These are phyloP conservation scores for Lamproptera curius DNA, from an alignment of 2,888 invertebrate genomes.

Conservation along the genomic window DNA sequence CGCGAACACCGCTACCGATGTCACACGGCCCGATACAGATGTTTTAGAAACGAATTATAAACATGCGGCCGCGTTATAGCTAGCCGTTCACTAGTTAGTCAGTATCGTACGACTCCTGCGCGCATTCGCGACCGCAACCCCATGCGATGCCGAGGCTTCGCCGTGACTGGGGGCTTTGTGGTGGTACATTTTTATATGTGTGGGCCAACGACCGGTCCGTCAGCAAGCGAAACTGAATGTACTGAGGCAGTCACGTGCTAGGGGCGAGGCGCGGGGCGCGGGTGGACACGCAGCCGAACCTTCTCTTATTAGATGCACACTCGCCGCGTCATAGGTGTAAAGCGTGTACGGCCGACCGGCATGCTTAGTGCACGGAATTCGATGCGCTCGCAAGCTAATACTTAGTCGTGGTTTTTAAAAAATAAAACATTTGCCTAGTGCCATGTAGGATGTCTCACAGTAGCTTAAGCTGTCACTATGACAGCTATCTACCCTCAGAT, in stretches of 20 bases:
- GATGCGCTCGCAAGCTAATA: conserved; percentile 48
- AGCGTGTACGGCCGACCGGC: conserved; percentile 64
- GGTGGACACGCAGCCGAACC: conserved; percentile 56
- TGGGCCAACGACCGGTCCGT: conserved; percentile 71
- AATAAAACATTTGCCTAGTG: conserved; percentile 57
- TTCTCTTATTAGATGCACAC: conserved; percentile 76
- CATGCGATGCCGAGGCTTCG: conserved; percentile 50
- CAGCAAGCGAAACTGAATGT: conserved; percentile 64
- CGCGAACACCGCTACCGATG: conserved; percentile 33
- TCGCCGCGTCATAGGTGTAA: conserved; percentile 70
- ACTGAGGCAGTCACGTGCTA: conserved; percentile 74
- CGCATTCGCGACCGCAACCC: conserved; percentile 35
- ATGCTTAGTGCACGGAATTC: conserved; percentile 60
- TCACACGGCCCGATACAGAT: conserved; percentile 44
- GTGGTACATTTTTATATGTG: conserved; percentile 53
- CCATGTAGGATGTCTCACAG: conserved; percentile 78
- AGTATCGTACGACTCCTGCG: background rate
- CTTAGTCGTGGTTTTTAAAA: conserved; percentile 53
- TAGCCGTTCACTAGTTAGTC: conserved; percentile 19
- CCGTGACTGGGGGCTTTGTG: conserved; percentile 57
- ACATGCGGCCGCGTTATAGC: conserved; percentile 23
- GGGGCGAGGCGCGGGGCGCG: conserved; percentile 76
- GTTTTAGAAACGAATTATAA: conserved; percentile 38
- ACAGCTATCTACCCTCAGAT: conserved; percentile 72
- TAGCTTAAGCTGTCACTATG: conserved; percentile 72